These are phyloP conservation scores for Hylyphantes graminicola DNA, from an alignment of 1,140 invertebrate genomes.

Conservation along the genomic window DNA sequence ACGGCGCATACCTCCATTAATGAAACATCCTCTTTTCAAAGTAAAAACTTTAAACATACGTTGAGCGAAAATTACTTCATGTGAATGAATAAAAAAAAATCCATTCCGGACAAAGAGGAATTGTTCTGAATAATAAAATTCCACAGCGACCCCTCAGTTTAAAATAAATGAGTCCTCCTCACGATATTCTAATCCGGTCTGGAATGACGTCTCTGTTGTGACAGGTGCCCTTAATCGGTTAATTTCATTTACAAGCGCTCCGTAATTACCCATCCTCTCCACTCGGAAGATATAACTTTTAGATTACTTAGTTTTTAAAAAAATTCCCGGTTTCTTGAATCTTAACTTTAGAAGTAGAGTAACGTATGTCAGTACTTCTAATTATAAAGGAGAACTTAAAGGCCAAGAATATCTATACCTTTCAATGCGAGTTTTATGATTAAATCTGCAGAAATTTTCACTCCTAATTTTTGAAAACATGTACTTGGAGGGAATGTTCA, in stretches of 20 bases:
- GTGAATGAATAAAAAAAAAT: neutral
- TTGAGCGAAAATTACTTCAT: too few species aligned
- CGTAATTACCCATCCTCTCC: conserved; percentile 31
- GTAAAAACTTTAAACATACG: too few species aligned
- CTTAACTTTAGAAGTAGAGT: too few species aligned
- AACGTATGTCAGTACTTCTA: too few species aligned
- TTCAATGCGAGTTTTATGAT: too few species aligned
- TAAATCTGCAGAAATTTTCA: too few species aligned
- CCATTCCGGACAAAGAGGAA: neutral
- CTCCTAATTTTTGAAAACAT: too few species aligned
- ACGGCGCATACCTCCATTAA: too few species aligned
- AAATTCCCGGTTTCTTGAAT: neutral
- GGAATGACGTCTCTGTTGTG: conserved; percentile 17
- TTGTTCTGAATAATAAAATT: conserved; percentile 25
- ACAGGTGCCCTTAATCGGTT: conserved; percentile 44
- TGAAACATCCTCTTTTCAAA: too few species aligned
- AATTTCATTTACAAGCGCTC: conserved; percentile 39
- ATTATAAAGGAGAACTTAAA: too few species aligned
- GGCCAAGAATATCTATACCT: too few species aligned
- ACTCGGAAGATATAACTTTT: conserved; percentile 26
- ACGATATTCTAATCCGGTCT: conserved; percentile 4
- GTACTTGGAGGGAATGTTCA: too few species aligned
- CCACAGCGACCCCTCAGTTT: conserved; percentile 7
- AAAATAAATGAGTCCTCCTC: conserved; percentile 34
- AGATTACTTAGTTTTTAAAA: conserved; percentile 19